These are phyloP conservation scores for Eleginops maclovinus DNA, from an alignment of 2,113 vertebrate species.

Conservation along the genomic window DNA sequence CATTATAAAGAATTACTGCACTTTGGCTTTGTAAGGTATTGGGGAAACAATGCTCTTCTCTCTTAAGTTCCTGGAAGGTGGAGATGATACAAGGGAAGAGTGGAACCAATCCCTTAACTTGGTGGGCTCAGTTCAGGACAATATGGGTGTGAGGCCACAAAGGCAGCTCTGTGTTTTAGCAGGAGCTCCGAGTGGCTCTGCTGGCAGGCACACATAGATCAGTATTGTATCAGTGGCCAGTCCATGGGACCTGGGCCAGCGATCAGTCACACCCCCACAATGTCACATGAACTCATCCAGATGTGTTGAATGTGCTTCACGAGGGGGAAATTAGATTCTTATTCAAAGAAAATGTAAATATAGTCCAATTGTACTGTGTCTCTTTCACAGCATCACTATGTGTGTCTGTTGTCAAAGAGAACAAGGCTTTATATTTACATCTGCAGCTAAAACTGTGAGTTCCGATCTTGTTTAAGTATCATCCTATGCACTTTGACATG, in stretches of 20 bases:
- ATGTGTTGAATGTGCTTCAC: constrained; percentile 36
- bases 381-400: constrained; percentile 7
- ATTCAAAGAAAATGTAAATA: constrained; percentile 14
- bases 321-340: constrained; percentile 4
- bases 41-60: not conserved
- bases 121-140: constrained; percentile 55
- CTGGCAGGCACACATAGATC: constrained; percentile 66
- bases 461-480: constrained; percentile 12
- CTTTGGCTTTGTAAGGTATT: not conserved
- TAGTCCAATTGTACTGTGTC: not conserved
- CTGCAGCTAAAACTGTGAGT: constrained; percentile 43
- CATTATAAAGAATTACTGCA: constrained; percentile 11
- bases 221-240: constrained; percentile 51
- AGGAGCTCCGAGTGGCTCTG: constrained; percentile 44
- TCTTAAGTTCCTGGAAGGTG: constrained; percentile 22
- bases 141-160: constrained; percentile 62
- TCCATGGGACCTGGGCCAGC: constrained; percentile 31
- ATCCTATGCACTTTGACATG: constrained; percentile 54
- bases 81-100: constrained; percentile 22
- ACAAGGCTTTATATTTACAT: constrained; percentile 38
- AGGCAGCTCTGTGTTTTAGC: constrained; percentile 55
- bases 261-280: constrained; percentile 47
- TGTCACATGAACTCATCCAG: constrained; percentile 62
- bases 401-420: constrained; percentile 15
- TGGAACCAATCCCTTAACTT: constrained; percentile 27